These are phyloP conservation scores for Drosophila bocqueti DNA, from an alignment of 1,140 invertebrate species.

Conservation along the genomic window DNA sequence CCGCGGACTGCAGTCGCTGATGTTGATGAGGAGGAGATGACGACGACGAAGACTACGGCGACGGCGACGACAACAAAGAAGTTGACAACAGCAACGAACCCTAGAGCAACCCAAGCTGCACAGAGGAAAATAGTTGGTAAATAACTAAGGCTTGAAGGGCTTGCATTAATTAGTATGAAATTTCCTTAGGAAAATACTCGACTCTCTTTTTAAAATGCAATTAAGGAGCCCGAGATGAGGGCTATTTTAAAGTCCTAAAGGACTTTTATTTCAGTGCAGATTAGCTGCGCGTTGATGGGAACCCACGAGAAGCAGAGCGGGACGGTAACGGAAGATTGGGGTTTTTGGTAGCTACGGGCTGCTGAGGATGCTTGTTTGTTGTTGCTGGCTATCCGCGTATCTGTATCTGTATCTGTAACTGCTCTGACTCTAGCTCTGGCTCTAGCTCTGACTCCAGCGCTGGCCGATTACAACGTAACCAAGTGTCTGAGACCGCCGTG, in stretches of 20 bases:
- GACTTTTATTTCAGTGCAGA: constrained; percentile 19
- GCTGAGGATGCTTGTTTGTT: constrained; percentile 76
- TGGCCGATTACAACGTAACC: constrained; percentile 67
- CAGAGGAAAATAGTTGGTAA: constrained; percentile 21
- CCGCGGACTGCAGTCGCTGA: constrained; percentile 17
- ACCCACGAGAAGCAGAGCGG: constrained; percentile 21
- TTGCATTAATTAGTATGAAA: too few species aligned
- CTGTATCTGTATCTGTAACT: constrained; percentile 34
- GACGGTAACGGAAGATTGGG: constrained; percentile 22
- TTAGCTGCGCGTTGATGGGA: constrained; percentile 44
- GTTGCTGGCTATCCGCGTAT: constrained; percentile 51
- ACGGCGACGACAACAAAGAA: constrained; percentile 46
- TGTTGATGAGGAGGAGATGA: constrained; percentile 72
- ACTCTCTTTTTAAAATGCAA: not conserved
- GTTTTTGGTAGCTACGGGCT: constrained; percentile 70
- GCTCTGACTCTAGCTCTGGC: not conserved
- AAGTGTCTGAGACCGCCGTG: constrained; percentile 50
- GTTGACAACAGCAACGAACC: constrained; percentile 55
- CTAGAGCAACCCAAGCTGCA: constrained; percentile 40
- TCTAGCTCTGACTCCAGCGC: not conserved
- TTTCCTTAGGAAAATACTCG: too few species aligned
- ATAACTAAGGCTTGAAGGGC: constrained; percentile 10
- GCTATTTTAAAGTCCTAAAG: not conserved
- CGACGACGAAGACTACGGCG: constrained; percentile 21
- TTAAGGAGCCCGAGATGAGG: not conserved